Evolutionary conservation across 2,797 vertebrate species (phyloP).

Genomic region (Tragopan temminckii): DNA sequence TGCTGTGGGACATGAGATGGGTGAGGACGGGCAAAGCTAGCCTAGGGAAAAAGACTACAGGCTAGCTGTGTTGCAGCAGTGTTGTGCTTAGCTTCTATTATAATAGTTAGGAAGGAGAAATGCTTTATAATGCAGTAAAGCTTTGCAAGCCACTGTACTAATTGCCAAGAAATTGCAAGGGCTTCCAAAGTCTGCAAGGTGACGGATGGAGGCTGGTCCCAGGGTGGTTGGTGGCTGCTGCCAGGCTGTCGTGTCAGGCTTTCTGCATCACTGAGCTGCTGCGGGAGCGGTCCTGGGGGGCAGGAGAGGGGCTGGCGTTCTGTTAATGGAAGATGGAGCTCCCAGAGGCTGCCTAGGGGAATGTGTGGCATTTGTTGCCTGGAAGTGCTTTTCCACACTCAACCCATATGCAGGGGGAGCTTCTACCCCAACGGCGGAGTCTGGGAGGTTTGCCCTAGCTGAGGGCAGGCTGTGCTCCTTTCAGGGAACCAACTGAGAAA

Average conservation of each 20-base stretch:
- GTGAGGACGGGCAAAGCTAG: background rate
- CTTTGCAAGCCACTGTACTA: background rate
- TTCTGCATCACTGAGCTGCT: background rate
- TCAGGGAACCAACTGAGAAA: background rate
- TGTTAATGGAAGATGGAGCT: background rate
- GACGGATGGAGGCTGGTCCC: background rate
- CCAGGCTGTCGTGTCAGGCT: background rate
- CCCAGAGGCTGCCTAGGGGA: background rate
- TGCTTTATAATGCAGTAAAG: background rate
- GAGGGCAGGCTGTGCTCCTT: background rate
- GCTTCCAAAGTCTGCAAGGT: background rate
- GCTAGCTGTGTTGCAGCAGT: background rate
- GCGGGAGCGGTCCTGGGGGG: background rate
- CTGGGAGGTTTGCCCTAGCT: background rate
- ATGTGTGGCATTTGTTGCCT: background rate
- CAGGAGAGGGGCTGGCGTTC: background rate
- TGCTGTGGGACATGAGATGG: background rate
- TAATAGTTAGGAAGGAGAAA: accelerated
- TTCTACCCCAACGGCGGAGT: background rate
- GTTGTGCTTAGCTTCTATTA: background rate
- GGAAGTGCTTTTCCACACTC: background rate
- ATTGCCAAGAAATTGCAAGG: background rate
- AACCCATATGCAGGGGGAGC: background rate
- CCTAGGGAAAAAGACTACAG: background rate
- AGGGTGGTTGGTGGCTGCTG: background rate